Percentiles rank a stretch among this genome's conserved stretches.
Evolutionary conservation across 2,797 vertebrate species (phyloP).

Genomic region (Mus spretus): DNA sequence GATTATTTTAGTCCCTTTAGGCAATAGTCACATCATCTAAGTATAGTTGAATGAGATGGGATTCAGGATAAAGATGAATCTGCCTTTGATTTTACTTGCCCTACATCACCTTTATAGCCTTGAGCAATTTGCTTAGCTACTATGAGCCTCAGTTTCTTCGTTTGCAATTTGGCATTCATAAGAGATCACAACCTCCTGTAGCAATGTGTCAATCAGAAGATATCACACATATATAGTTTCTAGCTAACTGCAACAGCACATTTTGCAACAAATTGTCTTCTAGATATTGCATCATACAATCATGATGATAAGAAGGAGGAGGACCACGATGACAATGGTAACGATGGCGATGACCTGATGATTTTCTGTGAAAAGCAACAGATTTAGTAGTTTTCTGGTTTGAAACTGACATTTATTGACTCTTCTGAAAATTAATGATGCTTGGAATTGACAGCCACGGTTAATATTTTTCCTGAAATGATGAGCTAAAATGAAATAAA

Average conservation of each 20-base stretch:
- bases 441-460: conserved; percentile 60
- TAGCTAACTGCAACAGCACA: conserved; percentile 1
- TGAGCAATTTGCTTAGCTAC: conserved; percentile 26
- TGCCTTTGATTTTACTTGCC: conserved; percentile 60
- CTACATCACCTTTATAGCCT: conserved; percentile 24
- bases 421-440: conserved; percentile 68
- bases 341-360: neutral
- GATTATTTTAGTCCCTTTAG: conserved; percentile 57
- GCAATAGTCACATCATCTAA: conserved; percentile 62
- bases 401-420: conserved; percentile 48
- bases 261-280: conserved; percentile 36
- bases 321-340: neutral
- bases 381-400: conserved; percentile 60
- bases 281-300: conserved; percentile 49
- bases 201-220: neutral
- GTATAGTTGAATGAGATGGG: conserved; percentile 24
- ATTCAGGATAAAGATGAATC: conserved; percentile 58
- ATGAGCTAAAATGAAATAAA: conserved; percentile 50
- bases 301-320: neutral
- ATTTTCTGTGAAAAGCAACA: conserved; percentile 60
- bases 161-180: conserved; percentile 55
- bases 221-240: neutral
- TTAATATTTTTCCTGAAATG: conserved; percentile 52
- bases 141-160: conserved; percentile 54
- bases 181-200: neutral